Evolutionary conservation across 92 coral and sea anemone genomes (phyloP), one percentile per base, ranked within the genome.

Genomic region (Bergia sp.): DNA sequence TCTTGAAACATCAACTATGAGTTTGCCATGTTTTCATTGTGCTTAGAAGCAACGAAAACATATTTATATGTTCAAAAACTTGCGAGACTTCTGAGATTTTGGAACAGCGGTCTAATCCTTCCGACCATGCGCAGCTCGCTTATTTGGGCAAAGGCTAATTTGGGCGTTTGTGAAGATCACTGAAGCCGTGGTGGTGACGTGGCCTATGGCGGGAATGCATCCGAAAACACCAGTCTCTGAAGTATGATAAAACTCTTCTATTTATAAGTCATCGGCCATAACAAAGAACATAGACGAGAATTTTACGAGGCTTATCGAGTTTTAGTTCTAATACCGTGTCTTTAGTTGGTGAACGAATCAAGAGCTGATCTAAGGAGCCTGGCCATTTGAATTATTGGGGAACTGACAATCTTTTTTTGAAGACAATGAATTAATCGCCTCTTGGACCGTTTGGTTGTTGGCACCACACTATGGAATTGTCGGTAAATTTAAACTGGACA

Each of bases 171-270:
- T 37, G 18, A 12, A 29, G 61, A n/a, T 84, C 39, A 29, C 20
- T 44, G 82, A 79, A 44, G 79, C n/a, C 20, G 45, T 3, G 45
- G 42, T 74, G 12, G 79, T 84, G 87, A 84, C 79, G 87, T 84
- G 87, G 67, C 78, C 87, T 7, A 36, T 84, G 87, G 77, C 87
- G 87, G 61, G 87, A 71, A 73, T 12, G 55, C 77, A 37, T 84
- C 36, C 10, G 42, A 44, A 84, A 72, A 29, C 64, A 83, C 87
- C 87, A 50, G 86, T 82, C 71, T 82, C 20, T 38, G 57, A 20
- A 67, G 86, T 42, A 84, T 84, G 87, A 84, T 47, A 73, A 84
- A 69, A 84, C 73, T 50, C 53, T 39, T 43, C 87, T 67, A 84
- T 71, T 84, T 43, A 12, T 69, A 69, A 37, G 78, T 49, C 77